Evolutionary conservation across 2,113 vertebrate species (phyloP), one percentile per base, ranked within the genome.

Genomic region (Neodontobutis hainanensis): DNA sequence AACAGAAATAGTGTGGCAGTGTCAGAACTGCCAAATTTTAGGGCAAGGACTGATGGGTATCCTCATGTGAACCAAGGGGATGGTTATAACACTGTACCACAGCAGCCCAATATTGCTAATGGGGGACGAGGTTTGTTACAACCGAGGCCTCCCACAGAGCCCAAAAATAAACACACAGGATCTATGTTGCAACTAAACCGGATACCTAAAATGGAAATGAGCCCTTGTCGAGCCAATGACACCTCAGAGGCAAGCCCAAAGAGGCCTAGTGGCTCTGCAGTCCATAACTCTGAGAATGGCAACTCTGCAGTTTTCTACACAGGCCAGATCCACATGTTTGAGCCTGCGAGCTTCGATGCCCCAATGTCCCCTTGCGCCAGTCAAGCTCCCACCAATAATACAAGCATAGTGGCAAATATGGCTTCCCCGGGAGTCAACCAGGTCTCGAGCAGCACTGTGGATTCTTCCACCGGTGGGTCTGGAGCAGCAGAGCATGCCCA

Each of bases 391-490:
- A 81, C 63, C 50, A 70, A 61, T 78, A 92, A 91, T 82, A 67
- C 43, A 60, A 53, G 87, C 60, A 90, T 91, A 71, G 75, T 90
- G 4, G 81, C 91, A n/a, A 77, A 92, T 68, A 91, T 96, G 91
- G 91, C 95, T 11, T 99, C 97, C 0, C 97, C 97, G 0, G 96
- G 95, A 34, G 85, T 93, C 5, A 95, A 98, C 89, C 97, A 98
- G 76, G 97, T 99, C 61, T 96, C 96, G 73, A 99, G 97, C 92
- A 99, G 97, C 85, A 99, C 97, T 0, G 95, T 94, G 68, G 97
- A 98, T 87, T 96, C 95, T 72, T 95, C 95, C 14, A 83, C 84
- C 0, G 47, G 73, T 11, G 67, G 78, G 36, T 62, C 72, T 0
- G 94, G 95, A 79, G 87, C 91, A 12, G 77, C 95, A 35, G 97